A percentile compares a stretch with the other conserved stretches of the same genome.
Conservation (phyloP, 2,113 vertebrate genomes). For the Gallinago undulata region DNA sequence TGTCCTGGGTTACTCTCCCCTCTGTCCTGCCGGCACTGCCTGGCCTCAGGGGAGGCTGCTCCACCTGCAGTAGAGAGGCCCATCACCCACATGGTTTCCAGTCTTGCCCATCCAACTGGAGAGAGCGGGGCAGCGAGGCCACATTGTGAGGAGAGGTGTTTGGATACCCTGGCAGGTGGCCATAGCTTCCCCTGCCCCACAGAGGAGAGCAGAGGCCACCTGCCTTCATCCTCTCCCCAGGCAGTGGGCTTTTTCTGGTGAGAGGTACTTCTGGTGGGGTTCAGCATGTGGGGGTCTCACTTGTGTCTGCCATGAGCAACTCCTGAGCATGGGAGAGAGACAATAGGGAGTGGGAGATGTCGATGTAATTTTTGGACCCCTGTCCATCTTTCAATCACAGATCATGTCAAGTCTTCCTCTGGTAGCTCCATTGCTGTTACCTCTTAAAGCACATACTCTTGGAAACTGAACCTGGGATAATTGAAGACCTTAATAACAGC, state of each 20-base stretch:
- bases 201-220: accelerated
- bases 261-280: background rate
- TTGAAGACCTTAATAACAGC: background rate
- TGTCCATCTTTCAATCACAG: background rate
- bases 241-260: accelerated
- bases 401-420: background rate
- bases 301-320: background rate
- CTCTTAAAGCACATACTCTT: background rate
- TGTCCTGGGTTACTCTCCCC: accelerated
- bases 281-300: background rate
- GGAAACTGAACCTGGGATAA: background rate
- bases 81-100: background rate
- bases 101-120: background rate
- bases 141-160: accelerated
- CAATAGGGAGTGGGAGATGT: background rate
- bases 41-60: background rate
- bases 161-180: background rate
- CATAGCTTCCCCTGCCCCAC: background rate
- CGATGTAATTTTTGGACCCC: accelerated
- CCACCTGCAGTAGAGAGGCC: background rate
- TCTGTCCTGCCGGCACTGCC: background rate
- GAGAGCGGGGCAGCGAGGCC: accelerated
- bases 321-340: background rate
- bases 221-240: background rate
- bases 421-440: background rate